Percentiles rank a stretch among this genome's conserved stretches.
These are phyloP conservation scores for Sorex araneus DNA, from an alignment of 2,113 vertebrate species.

Conservation along the genomic window DNA sequence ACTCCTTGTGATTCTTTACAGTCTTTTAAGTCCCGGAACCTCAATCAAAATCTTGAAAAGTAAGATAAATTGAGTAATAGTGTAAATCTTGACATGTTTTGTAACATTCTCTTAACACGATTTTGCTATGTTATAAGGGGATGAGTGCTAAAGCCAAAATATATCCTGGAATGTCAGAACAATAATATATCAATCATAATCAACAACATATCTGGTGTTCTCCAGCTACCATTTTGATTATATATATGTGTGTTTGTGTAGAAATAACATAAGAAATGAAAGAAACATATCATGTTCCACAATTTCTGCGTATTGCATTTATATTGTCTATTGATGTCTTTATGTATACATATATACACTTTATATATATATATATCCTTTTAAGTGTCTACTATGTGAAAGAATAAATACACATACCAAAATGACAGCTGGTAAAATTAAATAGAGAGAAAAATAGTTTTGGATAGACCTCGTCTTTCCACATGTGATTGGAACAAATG, in stretches of 20 bases:
- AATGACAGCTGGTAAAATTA: slow-evolving; percentile 56
- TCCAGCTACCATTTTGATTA: background rate
- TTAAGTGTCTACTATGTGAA: background rate
- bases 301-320: background rate
- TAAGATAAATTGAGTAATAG: background rate
- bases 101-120: background rate
- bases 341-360: background rate
- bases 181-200: too few species aligned
- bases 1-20: too few species aligned
- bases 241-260: background rate
- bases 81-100: background rate
- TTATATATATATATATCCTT: too few species aligned
- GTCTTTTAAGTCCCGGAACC: too few species aligned
- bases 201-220: too few species aligned
- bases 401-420: background rate
- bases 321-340: background rate
- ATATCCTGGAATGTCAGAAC: background rate
- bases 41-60: background rate
- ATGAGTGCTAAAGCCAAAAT: background rate
- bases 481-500: slow-evolving; percentile 2
- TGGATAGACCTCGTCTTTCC: slow-evolving; percentile 2
- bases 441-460: background rate
- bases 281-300: slow-evolving; percentile 23
- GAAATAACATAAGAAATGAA: slow-evolving; percentile 24
- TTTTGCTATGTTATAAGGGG: accelerated